Base-by-base conservation (phyloP, 2,797 vertebrate species). In the Muscicapa striata region DNA sequence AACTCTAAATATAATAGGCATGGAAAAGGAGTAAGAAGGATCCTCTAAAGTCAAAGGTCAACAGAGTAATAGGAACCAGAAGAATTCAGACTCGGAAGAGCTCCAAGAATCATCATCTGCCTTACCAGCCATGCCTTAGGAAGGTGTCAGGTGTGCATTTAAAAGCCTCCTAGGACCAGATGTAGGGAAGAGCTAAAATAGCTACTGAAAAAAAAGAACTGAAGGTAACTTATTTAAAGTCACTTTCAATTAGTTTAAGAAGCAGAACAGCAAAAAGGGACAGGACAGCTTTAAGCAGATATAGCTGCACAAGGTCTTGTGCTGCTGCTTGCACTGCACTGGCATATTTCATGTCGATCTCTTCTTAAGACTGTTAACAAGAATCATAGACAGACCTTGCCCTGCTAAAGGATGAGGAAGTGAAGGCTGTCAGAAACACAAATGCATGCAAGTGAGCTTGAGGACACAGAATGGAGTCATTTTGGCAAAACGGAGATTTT, bases 221-320 rank as follows among this genome's bases (percentile, higher is more conserved):
- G 2, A 87, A 91, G 68, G 55, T 17, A 85, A 80, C 68, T 89
- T 87, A 77, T 78, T 90, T 81, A 81, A 93, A 95, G 77, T 76
- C 62, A 69, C 29, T 88, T 94, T 66, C 55, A 91, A 73, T 84
- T 81, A 90, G 72, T 78, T 83, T 83, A 94, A 94, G 84, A 40
- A 86, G 83, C 85, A 86, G 73, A 91, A 88, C 13, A 68, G 62
- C 76, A 88, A 80, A 91, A 93, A 90, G 6, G 58, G 48, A 62
- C 14, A 41, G 51, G 40, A 38, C 27, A 86, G 61, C 73, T 94
- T 86, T 90, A 90, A 90, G 83, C 13, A 88, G 69, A 72, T 24
- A 58, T 1, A 87, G 62, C 46, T 84, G 77, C 66, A 51, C 26
- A 73, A 79, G 67, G 43, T 75, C 80, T 86, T 70, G 36, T 14